Evolutionary conservation across 30 jellyfish, hydroid and myxozoan species (phyloP).

Genomic region (Cassiopea andromeda): DNA sequence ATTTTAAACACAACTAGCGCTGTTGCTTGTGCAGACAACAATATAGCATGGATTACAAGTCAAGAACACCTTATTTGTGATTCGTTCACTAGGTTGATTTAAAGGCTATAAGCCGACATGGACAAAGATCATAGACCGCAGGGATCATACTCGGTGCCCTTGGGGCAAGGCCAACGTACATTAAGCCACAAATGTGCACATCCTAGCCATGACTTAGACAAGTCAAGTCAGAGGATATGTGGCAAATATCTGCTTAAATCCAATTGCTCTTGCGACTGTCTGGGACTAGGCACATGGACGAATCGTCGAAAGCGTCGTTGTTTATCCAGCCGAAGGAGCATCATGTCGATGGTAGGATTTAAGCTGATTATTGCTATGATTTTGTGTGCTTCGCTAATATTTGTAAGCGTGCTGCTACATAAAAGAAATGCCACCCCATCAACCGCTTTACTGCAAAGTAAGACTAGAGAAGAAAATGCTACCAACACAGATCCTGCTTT

Average conservation of each 20-base stretch:
- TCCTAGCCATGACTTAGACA: constrained; percentile 20
- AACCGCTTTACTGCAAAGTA: background rate
- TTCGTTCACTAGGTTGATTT: background rate
- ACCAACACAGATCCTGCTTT: background rate
- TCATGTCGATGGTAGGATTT: constrained; percentile 8
- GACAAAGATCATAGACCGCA: constrained; percentile 49
- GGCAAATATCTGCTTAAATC: background rate
- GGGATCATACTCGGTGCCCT: constrained; percentile 29
- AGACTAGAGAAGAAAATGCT: background rate
- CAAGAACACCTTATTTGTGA: background rate
- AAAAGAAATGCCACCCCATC: background rate
- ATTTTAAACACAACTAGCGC: too few relatives aligned
- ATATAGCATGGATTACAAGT: background rate
- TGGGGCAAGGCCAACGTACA: background rate
- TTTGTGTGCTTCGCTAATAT: background rate
- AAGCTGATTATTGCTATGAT: constrained; percentile 8
- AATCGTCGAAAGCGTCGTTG: constrained; percentile 37
- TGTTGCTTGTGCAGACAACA: background rate
- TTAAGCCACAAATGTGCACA: background rate
- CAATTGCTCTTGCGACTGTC: constrained; percentile 34
- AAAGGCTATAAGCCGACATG: constrained; percentile 13
- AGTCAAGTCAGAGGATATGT: background rate
- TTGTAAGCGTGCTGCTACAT: constrained; percentile 12
- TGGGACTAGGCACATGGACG: constrained; percentile 3
- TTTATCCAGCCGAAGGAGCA: constrained; percentile 38